phyloP scores from a whole-genome alignment of 2,888 invertebrate species.

The Drosophila gaucha region DNA sequence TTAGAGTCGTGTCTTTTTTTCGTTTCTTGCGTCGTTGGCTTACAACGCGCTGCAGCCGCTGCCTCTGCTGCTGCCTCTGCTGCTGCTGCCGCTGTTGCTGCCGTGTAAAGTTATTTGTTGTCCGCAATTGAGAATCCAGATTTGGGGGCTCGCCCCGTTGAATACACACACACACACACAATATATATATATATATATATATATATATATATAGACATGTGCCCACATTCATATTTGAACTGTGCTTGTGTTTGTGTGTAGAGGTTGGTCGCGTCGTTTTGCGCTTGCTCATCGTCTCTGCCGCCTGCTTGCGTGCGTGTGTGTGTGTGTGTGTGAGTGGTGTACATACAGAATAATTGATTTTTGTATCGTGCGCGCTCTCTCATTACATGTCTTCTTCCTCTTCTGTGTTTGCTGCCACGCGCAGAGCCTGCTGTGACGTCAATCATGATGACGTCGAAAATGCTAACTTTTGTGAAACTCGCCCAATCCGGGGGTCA shows the following conservation, averaged over 20 bases:
- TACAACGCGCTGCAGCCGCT: conserved; percentile 32
- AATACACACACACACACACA: conserved; percentile 15
- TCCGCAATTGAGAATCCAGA: conserved; percentile 64
- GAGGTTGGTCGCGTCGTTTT: conserved; percentile 47
- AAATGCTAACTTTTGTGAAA: conserved; percentile 33
- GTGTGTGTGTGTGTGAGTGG: conserved; percentile 10
- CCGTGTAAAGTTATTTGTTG: conserved; percentile 24
- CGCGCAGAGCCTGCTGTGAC: conserved; percentile 52
- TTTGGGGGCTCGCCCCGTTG: conserved; percentile 76
- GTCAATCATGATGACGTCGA: conserved; percentile 74
- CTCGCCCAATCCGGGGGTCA: conserved; percentile 51
- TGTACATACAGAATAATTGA: conserved; percentile 68
- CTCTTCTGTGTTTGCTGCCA: conserved; percentile 20
- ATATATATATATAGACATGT: too few relatives aligned
- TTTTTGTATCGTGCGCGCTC: conserved; percentile 51
- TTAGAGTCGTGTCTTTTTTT: conserved; percentile 12
- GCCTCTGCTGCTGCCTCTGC: conserved; percentile 3
- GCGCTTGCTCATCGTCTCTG: conserved; percentile 63
- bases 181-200: too few relatives aligned
- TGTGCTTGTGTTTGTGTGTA: conserved; percentile 24
- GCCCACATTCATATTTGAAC: not conserved
- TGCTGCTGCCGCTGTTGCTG: not conserved
- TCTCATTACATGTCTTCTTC: conserved; percentile 8
- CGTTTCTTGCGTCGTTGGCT: conserved; percentile 31
- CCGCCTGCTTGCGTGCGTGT: conserved; percentile 1